These are phyloP conservation scores for Anthoscopus minutus DNA, from an alignment of 2,113 vertebrate genomes.

Conservation along the genomic window DNA sequence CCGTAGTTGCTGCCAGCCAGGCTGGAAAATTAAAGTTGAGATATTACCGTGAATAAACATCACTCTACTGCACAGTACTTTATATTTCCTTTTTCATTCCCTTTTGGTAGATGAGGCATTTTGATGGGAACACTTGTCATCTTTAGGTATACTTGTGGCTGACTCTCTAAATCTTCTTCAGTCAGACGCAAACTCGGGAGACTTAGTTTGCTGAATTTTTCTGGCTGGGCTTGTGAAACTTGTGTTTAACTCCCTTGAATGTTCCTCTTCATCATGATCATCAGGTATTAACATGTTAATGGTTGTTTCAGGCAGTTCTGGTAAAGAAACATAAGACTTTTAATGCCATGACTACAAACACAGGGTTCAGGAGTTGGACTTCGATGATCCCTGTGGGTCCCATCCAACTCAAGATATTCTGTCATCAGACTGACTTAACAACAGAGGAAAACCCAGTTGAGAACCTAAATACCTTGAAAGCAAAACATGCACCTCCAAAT, in stretches of 20 bases:
- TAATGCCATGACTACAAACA: not conserved
- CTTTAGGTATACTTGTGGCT: accelerated
- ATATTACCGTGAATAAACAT: not conserved
- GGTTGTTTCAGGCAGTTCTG: not conserved
- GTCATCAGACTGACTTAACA: not conserved
- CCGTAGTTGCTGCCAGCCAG: not conserved
- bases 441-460: not conserved
- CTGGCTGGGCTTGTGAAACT: not conserved
- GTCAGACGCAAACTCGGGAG: not conserved
- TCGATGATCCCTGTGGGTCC: accelerated
- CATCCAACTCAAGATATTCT: not conserved
- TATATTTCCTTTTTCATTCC: not conserved
- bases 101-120: not conserved
- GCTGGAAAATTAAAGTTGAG: not conserved
- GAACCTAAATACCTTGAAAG: not conserved
- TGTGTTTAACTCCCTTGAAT: not conserved
- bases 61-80: not conserved
- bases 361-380: not conserved
- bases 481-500: not conserved
- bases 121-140: not conserved
- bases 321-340: not conserved
- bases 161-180: not conserved
- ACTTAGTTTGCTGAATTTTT: not conserved
- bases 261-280: not conserved
- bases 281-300: not conserved